Base-by-base conservation (phyloP, 1,140 invertebrate species). In the Lerema accius region DNA sequence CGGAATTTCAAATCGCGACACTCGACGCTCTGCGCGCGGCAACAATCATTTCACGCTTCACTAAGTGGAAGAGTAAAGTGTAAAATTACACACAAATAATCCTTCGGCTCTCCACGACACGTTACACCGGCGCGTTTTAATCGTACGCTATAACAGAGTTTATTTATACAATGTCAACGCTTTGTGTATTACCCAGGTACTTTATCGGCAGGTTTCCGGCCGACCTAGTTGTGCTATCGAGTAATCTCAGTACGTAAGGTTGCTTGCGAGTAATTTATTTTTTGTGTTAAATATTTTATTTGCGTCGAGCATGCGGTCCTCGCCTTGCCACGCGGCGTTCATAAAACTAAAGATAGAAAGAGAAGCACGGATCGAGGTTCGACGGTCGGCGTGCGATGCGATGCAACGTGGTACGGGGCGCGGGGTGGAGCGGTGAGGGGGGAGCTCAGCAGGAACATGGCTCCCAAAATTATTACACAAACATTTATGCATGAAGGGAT, bases 401-500 rank as follows among this genome's bases (percentile, higher is more conserved):
- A 56, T 76, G 77, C 78, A 76, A 78, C 81, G 77, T 74, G 73
- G 75, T 67, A 49, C 63, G 71, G 42, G 61, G 68, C 66, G n/a
- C n/a, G n/a, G n/a, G n/a, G n/a, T n/a, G 71, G 67, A 71, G 68
- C 75, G 7, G 49, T 46, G 55, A 23, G 70, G 72, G 76, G 71
- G 65, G 82, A 75, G 53, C 59, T 58, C 40, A 45, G 56, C 61
- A 69, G 71, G 76, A 82, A 82, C 73, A 80, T 77, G 76, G 80
- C 83, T 82, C 72, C 80, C 80, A 76, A 86, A 89, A 86, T 89
- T 78, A 86, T 86, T 86, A 86, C 73, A 82, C 78, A 89, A 85
- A 86, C 82, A 89, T 89, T 89, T 89, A 89, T 89, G 82, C 85
- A 86, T 88, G 84, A 82, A 82, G 80, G 82, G 82, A 86, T 86